A percentile compares a stretch with the other conserved stretches of the same genome.
phyloP scores from a whole-genome alignment of 2,888 invertebrate species.

The Calliphora vomitoria region DNA sequence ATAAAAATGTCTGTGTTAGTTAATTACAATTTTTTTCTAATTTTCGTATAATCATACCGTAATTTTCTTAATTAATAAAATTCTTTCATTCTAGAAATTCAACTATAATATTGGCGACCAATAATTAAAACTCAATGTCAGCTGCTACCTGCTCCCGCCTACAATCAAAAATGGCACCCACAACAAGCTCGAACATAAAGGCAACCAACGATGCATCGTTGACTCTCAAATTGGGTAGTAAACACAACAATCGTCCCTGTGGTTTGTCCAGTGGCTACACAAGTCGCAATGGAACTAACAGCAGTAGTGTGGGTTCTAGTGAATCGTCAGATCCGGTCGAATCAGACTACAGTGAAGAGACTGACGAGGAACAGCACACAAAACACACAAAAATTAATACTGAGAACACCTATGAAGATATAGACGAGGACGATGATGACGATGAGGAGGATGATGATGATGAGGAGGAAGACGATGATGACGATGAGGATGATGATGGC shows the following conservation, averaged over 20 bases:
- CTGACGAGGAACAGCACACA: conserved; percentile 76
- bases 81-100: conserved; percentile 37
- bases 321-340: conserved; percentile 84
- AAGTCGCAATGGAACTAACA: conserved; percentile 59
- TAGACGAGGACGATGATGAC: conserved; percentile 76
- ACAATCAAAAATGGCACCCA: conserved; percentile 72
- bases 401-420: conserved; percentile 74
- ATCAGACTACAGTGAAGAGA: conserved; percentile 83
- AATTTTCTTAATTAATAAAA: too few relatives aligned
- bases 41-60: too few relatives aligned
- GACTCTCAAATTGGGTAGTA: conserved; percentile 78
- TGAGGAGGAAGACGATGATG: conserved; percentile 80
- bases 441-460: conserved; percentile 78
- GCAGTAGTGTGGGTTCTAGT: conserved; percentile 79
- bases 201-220: conserved; percentile 79
- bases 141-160: conserved; percentile 82
- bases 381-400: conserved; percentile 71
- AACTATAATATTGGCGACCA: conserved; percentile 8
- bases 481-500: conserved; percentile 80
- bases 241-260: conserved; percentile 45
- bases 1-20: too few relatives aligned
- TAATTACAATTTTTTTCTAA: too few relatives aligned
- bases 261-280: conserved; percentile 69
- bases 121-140: conserved; percentile 78
- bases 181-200: conserved; percentile 72